Conservation (phyloP, 2,888 invertebrate species). For the Nomada ferruginata region DNA sequence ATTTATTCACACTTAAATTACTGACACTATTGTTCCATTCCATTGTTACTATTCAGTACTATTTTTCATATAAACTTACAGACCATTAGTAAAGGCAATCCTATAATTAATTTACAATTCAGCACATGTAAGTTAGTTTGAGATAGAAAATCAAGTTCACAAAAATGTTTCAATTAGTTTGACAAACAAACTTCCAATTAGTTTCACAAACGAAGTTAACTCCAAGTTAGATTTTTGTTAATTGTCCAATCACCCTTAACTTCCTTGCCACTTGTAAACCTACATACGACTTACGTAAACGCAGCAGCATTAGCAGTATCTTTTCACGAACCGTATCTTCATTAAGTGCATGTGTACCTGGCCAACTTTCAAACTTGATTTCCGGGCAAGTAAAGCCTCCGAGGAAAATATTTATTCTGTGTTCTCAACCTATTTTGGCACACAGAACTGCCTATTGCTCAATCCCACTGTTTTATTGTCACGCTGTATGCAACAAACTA, state of each 20-base stretch:
- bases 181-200: background rate
- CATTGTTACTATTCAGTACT: no score
- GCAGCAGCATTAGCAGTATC: background rate
- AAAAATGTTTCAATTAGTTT: background rate
- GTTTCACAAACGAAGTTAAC: background rate
- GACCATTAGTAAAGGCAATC: no score
- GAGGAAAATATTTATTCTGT: conserved; percentile 19
- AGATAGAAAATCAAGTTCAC: no score
- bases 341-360: conserved; percentile 21
- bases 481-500: background rate
- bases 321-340: background rate
- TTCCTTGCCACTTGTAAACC: background rate
- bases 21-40: no score
- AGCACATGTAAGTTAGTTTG: no score
- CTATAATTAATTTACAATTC: no score
- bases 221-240: background rate
- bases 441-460: background rate
- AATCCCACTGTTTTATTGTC: background rate
- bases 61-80: no score
- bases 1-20: no score
- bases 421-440: conserved; percentile 3
- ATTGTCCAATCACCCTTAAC: background rate
- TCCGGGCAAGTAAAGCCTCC: background rate
- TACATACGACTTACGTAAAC: background rate
- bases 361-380: conserved; percentile 28